Evolutionary conservation across 2,888 invertebrate species (phyloP).

Genomic region (Caenorhabditis japonica): DNA sequence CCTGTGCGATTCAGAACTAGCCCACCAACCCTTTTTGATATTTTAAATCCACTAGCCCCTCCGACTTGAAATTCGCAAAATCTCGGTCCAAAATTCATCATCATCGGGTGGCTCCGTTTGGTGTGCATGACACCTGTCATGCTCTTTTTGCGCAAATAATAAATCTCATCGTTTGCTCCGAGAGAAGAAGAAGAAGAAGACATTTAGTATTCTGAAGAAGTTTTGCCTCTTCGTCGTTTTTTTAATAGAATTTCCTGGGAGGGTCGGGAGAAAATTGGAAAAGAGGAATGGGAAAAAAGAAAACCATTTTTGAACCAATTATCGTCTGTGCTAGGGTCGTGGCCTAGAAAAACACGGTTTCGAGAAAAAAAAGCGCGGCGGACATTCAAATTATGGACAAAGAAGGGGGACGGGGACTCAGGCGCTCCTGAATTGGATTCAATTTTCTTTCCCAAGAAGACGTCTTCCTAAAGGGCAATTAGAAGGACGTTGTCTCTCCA

Average conservation of each 20-base stretch:
- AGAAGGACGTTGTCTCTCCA: background rate
- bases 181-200: background rate
- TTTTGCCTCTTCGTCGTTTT: constrained; percentile 2
- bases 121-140: constrained; percentile 28
- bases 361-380: constrained; percentile 7
- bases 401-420: too few species aligned
- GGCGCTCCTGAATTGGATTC: too few species aligned
- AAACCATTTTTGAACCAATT: too few species aligned
- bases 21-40: too few species aligned
- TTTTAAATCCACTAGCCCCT: too few species aligned
- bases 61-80: too few species aligned
- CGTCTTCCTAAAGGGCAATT: too few species aligned
- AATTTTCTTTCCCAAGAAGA: too few species aligned
- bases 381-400: too few species aligned
- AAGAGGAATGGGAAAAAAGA: background rate
- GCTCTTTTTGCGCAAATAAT: constrained; percentile 19
- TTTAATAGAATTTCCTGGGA: constrained; percentile 15
- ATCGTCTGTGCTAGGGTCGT: too few species aligned
- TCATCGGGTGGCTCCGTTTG: background rate
- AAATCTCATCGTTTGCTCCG: constrained; percentile 16
- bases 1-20: too few species aligned
- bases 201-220: constrained; percentile 11
- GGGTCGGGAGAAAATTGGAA: background rate
- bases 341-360: background rate
- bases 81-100: constrained; percentile 16